Evolutionary conservation across 2,113 vertebrate species (phyloP).

Genomic region (Elgaria multicarinata): DNA sequence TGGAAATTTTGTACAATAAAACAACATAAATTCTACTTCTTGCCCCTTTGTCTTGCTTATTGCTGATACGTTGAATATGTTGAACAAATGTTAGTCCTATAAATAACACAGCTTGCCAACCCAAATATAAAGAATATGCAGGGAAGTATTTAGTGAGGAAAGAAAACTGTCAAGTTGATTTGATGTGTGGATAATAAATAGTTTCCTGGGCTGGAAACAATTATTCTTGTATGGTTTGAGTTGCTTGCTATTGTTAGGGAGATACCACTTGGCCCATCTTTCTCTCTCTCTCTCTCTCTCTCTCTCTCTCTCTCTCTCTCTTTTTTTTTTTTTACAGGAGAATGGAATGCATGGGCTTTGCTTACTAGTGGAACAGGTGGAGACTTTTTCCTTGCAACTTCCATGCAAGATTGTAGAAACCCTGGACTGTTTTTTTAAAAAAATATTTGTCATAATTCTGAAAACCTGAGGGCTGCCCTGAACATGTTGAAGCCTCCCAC

Average conservation of each 20-base stretch:
- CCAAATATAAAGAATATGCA: conserved; percentile 15
- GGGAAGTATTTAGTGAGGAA: not conserved
- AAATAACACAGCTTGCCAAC: conserved; percentile 12
- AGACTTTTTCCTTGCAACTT: not conserved
- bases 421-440: no score
- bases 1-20: not conserved
- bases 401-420: not conserved
- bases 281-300: no score
- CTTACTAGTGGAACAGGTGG: not conserved
- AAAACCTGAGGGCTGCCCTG: not conserved
- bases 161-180: conserved; percentile 20
- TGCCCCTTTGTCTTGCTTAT: not conserved
- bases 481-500: not conserved
- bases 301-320: not conserved
- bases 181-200: conserved; percentile 31
- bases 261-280: not conserved
- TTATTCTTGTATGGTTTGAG: not conserved
- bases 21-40: conserved; percentile 18
- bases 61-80: conserved; percentile 2
- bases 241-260: not conserved
- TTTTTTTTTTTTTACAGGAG: not conserved
- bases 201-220: conserved; percentile 25
- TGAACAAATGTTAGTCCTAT: not conserved
- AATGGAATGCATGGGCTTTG: not conserved
- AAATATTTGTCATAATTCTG: no score